Percentiles rank a stretch among this genome's conserved stretches.
Conservation (phyloP, 1,140 invertebrate genomes). For the Harlomillsia oculata region DNA sequence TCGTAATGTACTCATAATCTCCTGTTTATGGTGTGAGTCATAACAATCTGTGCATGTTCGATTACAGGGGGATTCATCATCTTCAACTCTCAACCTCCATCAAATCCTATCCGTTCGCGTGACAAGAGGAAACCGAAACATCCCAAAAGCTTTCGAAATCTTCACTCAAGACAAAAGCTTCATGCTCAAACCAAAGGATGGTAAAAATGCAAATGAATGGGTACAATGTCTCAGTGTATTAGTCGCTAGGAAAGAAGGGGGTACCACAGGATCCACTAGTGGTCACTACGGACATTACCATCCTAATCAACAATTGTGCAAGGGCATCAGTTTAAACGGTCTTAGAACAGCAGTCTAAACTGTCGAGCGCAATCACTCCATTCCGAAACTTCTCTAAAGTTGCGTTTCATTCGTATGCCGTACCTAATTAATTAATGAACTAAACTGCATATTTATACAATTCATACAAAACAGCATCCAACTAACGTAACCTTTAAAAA, state of each 20-base stretch:
- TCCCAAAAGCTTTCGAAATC: slow-evolving; percentile 91
- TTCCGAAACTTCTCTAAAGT: no score
- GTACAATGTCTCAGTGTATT: slow-evolving; percentile 48
- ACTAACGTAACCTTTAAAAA: no score
- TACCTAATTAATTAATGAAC: no score
- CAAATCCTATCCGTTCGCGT: slow-evolving; percentile 88
- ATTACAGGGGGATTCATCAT: slow-evolving; percentile 46
- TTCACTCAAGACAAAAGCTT: slow-evolving; percentile 85
- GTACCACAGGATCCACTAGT: not conserved
- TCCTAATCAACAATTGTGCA: slow-evolving; percentile 15
- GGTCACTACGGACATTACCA: slow-evolving; percentile 12
- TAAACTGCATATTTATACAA: no score
- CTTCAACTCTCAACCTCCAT: slow-evolving; percentile 59
- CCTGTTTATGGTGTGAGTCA: no score
- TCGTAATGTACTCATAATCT: not conserved
- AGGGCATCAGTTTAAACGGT: slow-evolving; percentile 17
- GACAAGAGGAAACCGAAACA: slow-evolving; percentile 68
- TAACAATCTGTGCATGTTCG: no score
- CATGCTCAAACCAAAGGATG: slow-evolving; percentile 84
- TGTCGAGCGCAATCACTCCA: no score
- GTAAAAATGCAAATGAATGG: slow-evolving; percentile 91
- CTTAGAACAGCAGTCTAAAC: slow-evolving; percentile 22
- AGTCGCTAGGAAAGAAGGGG: slow-evolving; percentile 13
- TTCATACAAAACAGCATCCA: no score
- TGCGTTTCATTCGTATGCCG: no score